These are phyloP conservation scores for Drosophila longiperda DNA, from an alignment of 2,888 invertebrate species.

Conservation along the genomic window DNA sequence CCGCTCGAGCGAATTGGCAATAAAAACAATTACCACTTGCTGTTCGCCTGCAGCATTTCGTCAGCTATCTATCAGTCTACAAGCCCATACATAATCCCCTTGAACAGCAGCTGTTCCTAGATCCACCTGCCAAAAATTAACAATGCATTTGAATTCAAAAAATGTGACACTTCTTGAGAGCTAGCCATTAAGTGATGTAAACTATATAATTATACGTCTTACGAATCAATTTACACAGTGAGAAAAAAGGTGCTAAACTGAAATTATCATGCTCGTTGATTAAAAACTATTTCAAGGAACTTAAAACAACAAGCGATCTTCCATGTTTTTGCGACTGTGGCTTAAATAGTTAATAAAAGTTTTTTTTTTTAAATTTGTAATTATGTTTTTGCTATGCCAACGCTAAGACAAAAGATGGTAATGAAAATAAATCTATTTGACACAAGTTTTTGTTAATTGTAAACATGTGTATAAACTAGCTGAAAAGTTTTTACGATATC, in stretches of 20 bases:
- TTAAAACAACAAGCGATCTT: background rate
- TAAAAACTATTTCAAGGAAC: background rate
- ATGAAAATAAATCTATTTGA: slow-evolving; percentile 6
- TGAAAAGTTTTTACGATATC: slow-evolving; percentile 1
- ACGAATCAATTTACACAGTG: slow-evolving; percentile 1
- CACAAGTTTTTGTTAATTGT: background rate
- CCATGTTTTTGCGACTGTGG: background rate
- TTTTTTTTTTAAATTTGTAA: background rate
- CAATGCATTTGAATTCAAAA: slow-evolving; percentile 7
- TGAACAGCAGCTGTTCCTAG: slow-evolving; percentile 20
- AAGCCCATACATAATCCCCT: slow-evolving; percentile 41
- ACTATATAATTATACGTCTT: background rate
- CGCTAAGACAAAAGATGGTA: background rate
- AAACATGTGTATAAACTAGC: background rate
- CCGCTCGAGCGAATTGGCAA: slow-evolving; percentile 67
- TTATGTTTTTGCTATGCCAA: background rate
- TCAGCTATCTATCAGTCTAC: slow-evolving; percentile 54
- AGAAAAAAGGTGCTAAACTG: background rate
- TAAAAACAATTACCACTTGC: slow-evolving; percentile 77
- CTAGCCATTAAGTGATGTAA: background rate
- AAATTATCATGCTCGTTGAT: background rate
- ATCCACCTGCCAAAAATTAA: background rate
- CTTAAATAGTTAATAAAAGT: background rate
- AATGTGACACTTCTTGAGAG: background rate
- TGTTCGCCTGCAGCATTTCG: slow-evolving; percentile 64